Conservation (phyloP, 2,113 vertebrate species). For the Phyllostomus hastatus region DNA sequence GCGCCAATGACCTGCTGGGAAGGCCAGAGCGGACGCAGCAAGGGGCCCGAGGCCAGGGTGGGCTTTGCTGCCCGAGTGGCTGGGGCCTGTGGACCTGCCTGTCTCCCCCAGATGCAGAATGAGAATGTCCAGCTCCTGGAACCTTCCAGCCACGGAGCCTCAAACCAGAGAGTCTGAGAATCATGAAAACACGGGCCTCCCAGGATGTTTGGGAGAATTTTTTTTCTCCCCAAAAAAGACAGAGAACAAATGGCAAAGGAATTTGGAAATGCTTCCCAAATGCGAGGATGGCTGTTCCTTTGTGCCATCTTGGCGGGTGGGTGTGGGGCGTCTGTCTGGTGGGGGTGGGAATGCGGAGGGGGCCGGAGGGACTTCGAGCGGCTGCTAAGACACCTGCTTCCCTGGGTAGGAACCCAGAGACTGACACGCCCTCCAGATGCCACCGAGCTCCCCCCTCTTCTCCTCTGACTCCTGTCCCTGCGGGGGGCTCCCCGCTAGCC, state of each 20-base stretch:
- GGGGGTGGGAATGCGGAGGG: not conserved
- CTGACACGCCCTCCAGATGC: not conserved
- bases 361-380: not conserved
- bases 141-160: not conserved
- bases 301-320: conserved; percentile 20
- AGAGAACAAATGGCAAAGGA: conserved; percentile 54
- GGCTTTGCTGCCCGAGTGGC: rapidly evolving
- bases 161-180: not conserved
- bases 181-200: not conserved
- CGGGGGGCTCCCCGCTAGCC: not conserved
- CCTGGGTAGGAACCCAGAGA: not conserved
- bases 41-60: not conserved
- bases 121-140: not conserved
- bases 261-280: conserved; percentile 37
- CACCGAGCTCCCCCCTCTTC: not conserved
- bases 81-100: not conserved
- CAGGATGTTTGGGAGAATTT: not conserved
- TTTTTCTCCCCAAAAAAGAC: not conserved
- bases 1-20: rapidly evolving
- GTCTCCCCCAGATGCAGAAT: not conserved
- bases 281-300: not conserved
- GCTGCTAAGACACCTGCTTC: conserved; percentile 35
- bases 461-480: not conserved
- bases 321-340: not conserved
- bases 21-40: not conserved